phyloP scores from a whole-genome alignment of 2,888 invertebrate species.

The Lacanobia wlatinum region DNA sequence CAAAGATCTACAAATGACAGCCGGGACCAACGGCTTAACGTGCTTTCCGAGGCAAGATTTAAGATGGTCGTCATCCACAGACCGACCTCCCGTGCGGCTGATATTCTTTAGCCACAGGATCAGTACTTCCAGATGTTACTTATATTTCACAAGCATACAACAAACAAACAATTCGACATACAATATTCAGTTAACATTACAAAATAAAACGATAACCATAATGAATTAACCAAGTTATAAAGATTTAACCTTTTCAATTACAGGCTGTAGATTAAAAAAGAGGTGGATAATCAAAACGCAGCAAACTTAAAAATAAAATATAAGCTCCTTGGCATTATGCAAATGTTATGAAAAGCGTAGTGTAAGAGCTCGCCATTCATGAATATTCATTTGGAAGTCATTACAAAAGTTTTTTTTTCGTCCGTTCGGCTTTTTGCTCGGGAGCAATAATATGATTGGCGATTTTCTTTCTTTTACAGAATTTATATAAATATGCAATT shows the following conservation, averaged over 20 bases:
- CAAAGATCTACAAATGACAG: too few species aligned
- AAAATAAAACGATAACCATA: not conserved
- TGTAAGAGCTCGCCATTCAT: constrained; percentile 67
- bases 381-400: constrained; percentile 72
- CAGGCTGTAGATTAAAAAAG: constrained; percentile 24
- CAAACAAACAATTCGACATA: too few species aligned
- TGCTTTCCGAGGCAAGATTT: too few species aligned
- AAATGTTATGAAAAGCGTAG: constrained; percentile 73
- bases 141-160: too few species aligned
- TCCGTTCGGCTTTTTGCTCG: constrained; percentile 56
- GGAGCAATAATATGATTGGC: constrained; percentile 53
- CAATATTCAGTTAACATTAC: too few species aligned
- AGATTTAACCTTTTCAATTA: constrained; percentile 37
- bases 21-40: too few species aligned
- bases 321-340: constrained; percentile 70
- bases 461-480: constrained; percentile 30
- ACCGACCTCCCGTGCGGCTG: too few species aligned
- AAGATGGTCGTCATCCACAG: too few species aligned
- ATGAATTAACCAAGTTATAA: constrained; percentile 17
- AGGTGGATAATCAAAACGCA: constrained; percentile 58
- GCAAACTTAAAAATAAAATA: constrained; percentile 62
- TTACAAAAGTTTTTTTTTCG: constrained; percentile 67
- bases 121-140: too few species aligned
- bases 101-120: too few species aligned
- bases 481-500: constrained; percentile 36